Evolutionary conservation across 2,113 vertebrate genomes (phyloP).

Genomic region (Sterrhoptilus dennistouni): DNA sequence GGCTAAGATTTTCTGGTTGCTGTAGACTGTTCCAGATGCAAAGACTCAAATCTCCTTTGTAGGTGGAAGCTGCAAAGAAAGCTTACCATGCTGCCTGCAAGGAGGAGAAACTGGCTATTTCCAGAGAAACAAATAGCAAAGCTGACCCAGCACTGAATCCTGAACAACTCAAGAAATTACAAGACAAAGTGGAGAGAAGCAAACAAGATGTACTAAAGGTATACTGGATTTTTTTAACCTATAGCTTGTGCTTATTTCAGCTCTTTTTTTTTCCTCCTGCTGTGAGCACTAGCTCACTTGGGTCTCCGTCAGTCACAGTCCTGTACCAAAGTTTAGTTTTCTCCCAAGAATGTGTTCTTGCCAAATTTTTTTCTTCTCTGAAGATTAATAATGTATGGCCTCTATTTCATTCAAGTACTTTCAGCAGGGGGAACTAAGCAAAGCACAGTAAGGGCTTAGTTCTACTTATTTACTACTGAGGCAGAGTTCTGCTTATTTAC

Average conservation of each 20-base stretch:
- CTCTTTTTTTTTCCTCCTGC: background rate
- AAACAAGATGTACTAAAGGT: slow-evolving; percentile 96
- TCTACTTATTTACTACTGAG: background rate
- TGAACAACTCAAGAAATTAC: slow-evolving; percentile 93
- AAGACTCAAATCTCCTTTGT: background rate
- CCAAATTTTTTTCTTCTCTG: background rate
- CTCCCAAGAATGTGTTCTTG: background rate
- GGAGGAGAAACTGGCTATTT: slow-evolving; percentile 92
- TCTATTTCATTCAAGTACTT: background rate
- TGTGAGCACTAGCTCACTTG: background rate
- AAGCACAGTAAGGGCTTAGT: background rate
- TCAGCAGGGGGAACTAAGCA: background rate
- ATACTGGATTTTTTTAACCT: background rate
- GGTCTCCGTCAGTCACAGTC: background rate
- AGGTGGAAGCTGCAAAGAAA: slow-evolving; percentile 94
- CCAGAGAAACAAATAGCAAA: slow-evolving; percentile 90
- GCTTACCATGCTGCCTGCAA: slow-evolving; percentile 91
- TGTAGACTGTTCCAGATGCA: background rate
- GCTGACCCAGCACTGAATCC: slow-evolving; percentile 90
- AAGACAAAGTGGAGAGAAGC: slow-evolving; percentile 96
- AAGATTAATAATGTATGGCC: background rate
- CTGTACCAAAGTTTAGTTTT: background rate
- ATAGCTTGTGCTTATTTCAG: background rate
- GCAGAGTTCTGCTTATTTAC: background rate
- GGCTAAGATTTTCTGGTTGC: background rate